Evolutionary conservation across 2,113 vertebrate species (phyloP).

Genomic region (Oxyura jamaicensis): DNA sequence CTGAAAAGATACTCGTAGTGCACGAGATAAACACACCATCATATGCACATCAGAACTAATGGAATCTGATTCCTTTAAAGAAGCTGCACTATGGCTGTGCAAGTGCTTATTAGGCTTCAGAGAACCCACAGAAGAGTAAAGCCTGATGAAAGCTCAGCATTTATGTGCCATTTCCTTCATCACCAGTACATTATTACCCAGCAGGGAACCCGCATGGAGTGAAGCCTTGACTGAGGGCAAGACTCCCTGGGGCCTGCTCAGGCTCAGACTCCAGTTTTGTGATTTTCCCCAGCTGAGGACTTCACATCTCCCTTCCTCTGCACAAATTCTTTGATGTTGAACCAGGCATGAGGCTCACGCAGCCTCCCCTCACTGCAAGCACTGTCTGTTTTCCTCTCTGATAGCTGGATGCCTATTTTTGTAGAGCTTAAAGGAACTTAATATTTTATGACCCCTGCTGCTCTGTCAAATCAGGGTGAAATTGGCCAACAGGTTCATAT

Average conservation of each 20-base stretch:
- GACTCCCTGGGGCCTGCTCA: background rate
- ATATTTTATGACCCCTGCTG: background rate
- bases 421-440: background rate
- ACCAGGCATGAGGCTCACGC: background rate
- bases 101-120: background rate
- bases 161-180: background rate
- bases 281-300: background rate
- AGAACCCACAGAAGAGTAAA: background rate
- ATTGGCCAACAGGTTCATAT: background rate
- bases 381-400: background rate
- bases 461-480: background rate
- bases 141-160: background rate
- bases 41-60: background rate
- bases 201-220: background rate
- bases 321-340: background rate
- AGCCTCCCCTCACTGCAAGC: background rate
- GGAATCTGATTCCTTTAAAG: background rate
- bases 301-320: background rate
- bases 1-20: background rate
- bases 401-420: background rate
- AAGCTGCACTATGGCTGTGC: background rate
- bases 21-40: background rate
- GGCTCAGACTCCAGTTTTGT: background rate
- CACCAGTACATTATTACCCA: background rate
- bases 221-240: background rate